These are phyloP conservation scores for Helicoverpa zea DNA, from an alignment of 1,140 invertebrate species.

Conservation along the genomic window DNA sequence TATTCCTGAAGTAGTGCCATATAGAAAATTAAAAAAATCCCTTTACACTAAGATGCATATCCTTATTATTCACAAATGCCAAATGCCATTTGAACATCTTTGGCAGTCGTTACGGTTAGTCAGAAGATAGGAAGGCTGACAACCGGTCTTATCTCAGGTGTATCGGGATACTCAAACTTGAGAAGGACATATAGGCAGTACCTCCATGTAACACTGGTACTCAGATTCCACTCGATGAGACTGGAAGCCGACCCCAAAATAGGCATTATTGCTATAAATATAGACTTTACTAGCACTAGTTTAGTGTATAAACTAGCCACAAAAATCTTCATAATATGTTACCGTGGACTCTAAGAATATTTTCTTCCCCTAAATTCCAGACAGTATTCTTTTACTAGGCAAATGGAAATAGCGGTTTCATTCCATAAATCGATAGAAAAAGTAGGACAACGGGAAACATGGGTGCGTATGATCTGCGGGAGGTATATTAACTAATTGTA, in stretches of 20 bases:
- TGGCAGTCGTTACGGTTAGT: neutral
- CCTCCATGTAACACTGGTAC: no score
- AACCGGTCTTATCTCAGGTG: no score
- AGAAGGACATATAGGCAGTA: no score
- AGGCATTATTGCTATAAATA: no score
- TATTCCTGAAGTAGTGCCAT: no score
- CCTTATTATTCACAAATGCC: neutral
- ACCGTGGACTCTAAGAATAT: neutral
- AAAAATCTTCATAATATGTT: neutral
- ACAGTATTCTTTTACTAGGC: neutral
- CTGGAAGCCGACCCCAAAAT: no score
- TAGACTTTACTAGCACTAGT: no score
- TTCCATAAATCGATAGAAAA: slow-evolving; percentile 39
- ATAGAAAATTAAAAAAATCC: no score
- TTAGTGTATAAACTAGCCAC: no score
- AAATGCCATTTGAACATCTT: no score
- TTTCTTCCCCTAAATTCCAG: neutral
- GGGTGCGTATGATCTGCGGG: slow-evolving; percentile 10
- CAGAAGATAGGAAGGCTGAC: neutral
- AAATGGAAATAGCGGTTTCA: slow-evolving; percentile 1
- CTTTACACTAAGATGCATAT: neutral
- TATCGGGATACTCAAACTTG: no score
- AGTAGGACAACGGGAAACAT: slow-evolving; percentile 13
- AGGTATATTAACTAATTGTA: slow-evolving; percentile 31
- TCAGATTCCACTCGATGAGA: no score